These are phyloP conservation scores for Origma solitaria DNA, from an alignment of 2,113 vertebrate genomes.

Conservation along the genomic window DNA sequence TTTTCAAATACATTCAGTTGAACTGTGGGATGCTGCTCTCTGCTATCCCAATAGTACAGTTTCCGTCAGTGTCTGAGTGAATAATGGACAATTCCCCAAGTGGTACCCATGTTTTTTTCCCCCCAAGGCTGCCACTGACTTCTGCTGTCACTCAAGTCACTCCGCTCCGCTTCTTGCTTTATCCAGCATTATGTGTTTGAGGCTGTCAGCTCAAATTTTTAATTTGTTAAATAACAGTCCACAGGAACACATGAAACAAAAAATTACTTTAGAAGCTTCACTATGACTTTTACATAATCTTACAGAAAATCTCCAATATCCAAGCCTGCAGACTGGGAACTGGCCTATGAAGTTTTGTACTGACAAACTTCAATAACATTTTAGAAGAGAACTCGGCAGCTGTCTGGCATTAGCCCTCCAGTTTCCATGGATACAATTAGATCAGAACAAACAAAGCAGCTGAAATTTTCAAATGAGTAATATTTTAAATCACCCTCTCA, in stretches of 20 bases:
- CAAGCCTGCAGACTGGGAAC: background rate
- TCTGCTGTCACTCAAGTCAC: background rate
- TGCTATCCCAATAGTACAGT: background rate
- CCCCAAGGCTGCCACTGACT: background rate
- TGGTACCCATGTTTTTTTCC: background rate
- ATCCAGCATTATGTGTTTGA: background rate
- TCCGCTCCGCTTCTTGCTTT: background rate
- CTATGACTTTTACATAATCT: background rate
- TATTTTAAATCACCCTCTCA: slow-evolving; percentile 9
- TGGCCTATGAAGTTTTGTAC: background rate
- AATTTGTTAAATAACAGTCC: background rate
- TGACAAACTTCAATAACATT: background rate
- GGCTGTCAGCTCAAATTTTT: background rate
- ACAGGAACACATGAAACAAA: background rate
- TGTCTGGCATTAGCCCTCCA: background rate
- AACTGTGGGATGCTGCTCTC: background rate
- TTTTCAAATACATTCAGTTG: background rate
- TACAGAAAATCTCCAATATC: background rate
- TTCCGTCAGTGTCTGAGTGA: background rate
- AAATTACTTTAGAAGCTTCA: background rate
- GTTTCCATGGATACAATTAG: slow-evolving; percentile 62
- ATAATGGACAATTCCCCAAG: background rate
- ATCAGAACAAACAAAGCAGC: slow-evolving; percentile 1
- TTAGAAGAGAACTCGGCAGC: background rate
- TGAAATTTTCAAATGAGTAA: slow-evolving; percentile 12